Evolutionary conservation across 2,888 invertebrate species (phyloP), one percentile per base, ranked within the genome.

Genomic region (Buathra laborator): DNA sequence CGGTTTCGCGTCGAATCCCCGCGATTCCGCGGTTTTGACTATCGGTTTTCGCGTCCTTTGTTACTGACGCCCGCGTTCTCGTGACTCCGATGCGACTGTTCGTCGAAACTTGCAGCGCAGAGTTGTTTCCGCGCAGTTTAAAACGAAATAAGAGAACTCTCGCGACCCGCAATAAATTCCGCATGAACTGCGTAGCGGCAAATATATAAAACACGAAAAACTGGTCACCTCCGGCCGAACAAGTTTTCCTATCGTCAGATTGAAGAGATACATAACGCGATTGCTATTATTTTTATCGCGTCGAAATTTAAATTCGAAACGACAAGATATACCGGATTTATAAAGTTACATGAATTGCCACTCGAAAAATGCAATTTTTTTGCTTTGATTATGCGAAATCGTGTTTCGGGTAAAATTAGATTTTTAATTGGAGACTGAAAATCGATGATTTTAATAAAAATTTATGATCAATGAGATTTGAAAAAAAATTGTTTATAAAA

Each of bases 11-110:
- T 66, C 51, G 37, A 76, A 76, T 66, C 71, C 37, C 51, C 32
- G 43, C 43, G 48, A 79, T 79, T 53, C 62, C 62, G 78, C 43
- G 78, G 78, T 78, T 78, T 78, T 68, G 78, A 78, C 59, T 78
- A 78, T 78, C 78, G 70, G 68, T 19, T 78, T 68, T 70, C 59
- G 44, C 14, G 46, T 14, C 67, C 24, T 29, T 5, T 6, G 14
- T 44, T 12, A 19, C 67, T 12, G 48, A 19, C 29, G 44, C 37
- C 32, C 46, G 16, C 46, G 14, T 16, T 14, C 32, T 7, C 29
- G 7, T n/a, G 29, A 62, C 62, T 32, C 32, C 37, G 37, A 37
- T 16, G 29, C 29, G 29, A 62, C 29, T 32, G 14, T 62, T 62
- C 62, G 29, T 12, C 32, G 32, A 32, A 29, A 32, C 24, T 5